A percentile compares a stretch with the other conserved stretches of the same genome.
These are phyloP conservation scores for Ophioderma brevispina DNA, from an alignment of 35 echinoderm and acorn worm species.

Conservation along the genomic window DNA sequence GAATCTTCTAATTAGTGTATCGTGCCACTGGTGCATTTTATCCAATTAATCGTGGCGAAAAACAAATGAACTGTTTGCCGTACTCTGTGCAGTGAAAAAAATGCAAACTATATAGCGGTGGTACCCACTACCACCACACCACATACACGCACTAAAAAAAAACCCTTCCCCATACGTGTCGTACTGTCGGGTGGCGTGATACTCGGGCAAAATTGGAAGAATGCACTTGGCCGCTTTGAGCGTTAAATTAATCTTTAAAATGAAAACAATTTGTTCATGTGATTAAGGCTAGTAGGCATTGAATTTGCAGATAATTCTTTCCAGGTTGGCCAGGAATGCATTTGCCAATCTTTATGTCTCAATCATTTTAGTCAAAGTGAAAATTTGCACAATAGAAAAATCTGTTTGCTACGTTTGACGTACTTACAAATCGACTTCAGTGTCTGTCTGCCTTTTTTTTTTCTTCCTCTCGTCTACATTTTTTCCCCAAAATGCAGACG, in stretches of 20 bases:
- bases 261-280: conserved; percentile 4
- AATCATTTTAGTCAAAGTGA: not conserved
- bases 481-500: not conserved
- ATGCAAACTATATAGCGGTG: not conserved
- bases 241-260: conserved; percentile 7
- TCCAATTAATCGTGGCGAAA: conserved; percentile 9
- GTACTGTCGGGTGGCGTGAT: not conserved
- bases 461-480: too few relatives aligned
- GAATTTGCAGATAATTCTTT: not conserved
- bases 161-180: not conserved
- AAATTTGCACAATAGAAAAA: not conserved
- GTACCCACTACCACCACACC: too few relatives aligned
- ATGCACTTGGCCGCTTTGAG: not conserved
- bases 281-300: not conserved
- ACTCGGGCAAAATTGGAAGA: not conserved
- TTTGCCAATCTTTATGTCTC: not conserved
- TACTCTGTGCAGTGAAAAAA: not conserved
- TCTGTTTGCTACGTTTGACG: not conserved
- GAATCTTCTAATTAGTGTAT: conserved; percentile 2
- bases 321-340: not conserved
- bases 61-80: conserved; percentile 4
- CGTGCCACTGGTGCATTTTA: not conserved
- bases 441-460: too few relatives aligned
- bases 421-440: too few relatives aligned
- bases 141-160: too few relatives aligned